Evolutionary conservation across 2,797 vertebrate genomes (phyloP).

Genomic region (Sebastes diaconus): DNA sequence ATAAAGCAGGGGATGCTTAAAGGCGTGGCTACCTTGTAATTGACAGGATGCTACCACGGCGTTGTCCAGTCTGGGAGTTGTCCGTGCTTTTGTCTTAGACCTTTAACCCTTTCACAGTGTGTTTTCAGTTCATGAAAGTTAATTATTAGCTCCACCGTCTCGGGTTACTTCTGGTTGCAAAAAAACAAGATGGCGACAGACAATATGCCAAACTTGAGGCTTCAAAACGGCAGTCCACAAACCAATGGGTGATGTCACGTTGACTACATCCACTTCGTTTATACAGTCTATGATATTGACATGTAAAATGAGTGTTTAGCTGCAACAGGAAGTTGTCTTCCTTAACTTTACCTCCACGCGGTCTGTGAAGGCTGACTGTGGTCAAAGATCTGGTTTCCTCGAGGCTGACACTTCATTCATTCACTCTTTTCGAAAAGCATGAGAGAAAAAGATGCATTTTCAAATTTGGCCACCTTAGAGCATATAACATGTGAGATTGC

Average conservation of each 20-base stretch:
- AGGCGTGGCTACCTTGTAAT: accelerated
- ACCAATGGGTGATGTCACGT: too few species aligned
- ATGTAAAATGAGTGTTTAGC: background rate
- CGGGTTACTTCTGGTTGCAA: too few species aligned
- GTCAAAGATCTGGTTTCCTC: background rate
- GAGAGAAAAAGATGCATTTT: background rate
- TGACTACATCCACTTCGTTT: too few species aligned
- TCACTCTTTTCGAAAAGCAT: background rate
- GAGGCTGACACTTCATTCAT: too few species aligned
- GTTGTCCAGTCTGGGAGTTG: too few species aligned
- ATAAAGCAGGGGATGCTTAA: too few species aligned
- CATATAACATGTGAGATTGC: background rate
- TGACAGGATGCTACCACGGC: accelerated
- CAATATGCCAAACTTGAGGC: too few species aligned
- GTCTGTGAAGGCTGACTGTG: background rate
- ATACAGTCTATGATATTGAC: background rate
- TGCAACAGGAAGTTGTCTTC: background rate
- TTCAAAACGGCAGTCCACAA: too few species aligned
- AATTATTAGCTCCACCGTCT: too few species aligned
- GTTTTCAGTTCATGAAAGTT: background rate
- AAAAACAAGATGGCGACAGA: too few species aligned
- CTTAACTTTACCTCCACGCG: background rate
- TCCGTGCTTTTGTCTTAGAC: too few species aligned
- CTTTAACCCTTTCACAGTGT: too few species aligned
- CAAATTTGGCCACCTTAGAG: background rate